Conservation (phyloP, 1,140 invertebrate genomes). For the Cyphomyrmex costatus region DNA sequence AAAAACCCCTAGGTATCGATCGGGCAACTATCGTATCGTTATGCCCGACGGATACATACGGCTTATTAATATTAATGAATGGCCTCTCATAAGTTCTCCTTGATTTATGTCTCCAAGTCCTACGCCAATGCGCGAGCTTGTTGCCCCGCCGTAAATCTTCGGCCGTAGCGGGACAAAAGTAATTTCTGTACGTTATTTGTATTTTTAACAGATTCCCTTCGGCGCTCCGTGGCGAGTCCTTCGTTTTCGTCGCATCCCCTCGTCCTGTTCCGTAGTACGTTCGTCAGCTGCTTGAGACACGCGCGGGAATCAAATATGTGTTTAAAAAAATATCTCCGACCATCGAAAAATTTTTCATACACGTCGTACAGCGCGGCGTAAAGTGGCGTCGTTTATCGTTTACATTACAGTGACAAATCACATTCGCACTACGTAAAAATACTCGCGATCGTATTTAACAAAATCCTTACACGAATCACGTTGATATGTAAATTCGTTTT, state of each 20-base stretch:
- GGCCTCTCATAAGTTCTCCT: conserved; percentile 82
- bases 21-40: conserved; percentile 83
- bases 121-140: conserved; percentile 83
- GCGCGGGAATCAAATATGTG: conserved; percentile 54
- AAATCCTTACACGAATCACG: background rate
- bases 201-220: conserved; percentile 81
- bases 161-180: conserved; percentile 84
- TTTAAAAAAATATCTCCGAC: conserved; percentile 1
- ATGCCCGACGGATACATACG: conserved; percentile 84
- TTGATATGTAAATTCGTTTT: background rate
- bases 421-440: background rate
- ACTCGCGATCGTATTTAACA: conserved; percentile 32
- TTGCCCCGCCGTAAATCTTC: conserved; percentile 86
- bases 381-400: background rate
- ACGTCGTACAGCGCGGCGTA: background rate
- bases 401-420: conserved; percentile 29
- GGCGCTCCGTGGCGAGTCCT: conserved; percentile 14
- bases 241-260: conserved; percentile 66
- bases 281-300: conserved; percentile 39
- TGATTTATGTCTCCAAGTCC: conserved; percentile 84
- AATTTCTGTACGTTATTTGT: conserved; percentile 86
- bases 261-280: background rate
- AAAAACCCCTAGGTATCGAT: conserved; percentile 77
- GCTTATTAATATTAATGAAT: conserved; percentile 87
- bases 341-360: conserved; percentile 8